Conservation (phyloP, 2,888 invertebrate species). For the Rhynchonema sp. region DNA sequence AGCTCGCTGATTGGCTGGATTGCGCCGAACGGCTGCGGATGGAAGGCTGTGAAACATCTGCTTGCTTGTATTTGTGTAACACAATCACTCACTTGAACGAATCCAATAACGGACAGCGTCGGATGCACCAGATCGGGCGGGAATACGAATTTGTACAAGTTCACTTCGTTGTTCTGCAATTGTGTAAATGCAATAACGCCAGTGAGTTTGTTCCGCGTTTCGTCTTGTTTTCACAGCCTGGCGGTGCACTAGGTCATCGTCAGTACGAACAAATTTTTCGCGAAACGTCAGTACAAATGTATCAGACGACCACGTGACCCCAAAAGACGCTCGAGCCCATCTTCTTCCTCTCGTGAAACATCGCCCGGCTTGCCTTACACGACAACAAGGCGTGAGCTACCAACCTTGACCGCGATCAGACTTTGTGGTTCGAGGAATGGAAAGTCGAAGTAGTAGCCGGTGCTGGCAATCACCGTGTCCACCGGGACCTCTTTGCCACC, state of each 20-base stretch:
- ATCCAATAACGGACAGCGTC: constrained; percentile 27
- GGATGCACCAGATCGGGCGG: constrained; percentile 25
- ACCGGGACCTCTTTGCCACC: constrained; percentile 17
- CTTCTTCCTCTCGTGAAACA: too few species aligned
- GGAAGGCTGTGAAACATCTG: too few species aligned
- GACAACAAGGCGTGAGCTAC: too few species aligned
- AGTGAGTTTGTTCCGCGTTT: too few species aligned
- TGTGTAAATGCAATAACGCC: too few species aligned
- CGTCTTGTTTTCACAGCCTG: too few species aligned
- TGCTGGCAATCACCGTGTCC: constrained; percentile 27
- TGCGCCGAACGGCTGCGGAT: constrained; percentile 33
- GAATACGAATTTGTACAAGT: constrained; percentile 32
- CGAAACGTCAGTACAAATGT: too few species aligned
- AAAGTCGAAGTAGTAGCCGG: constrained; percentile 31
- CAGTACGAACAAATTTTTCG: neutral
- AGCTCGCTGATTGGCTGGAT: constrained; percentile 34
- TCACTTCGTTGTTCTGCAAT: constrained; percentile 22
- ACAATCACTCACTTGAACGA: constrained; percentile 24
- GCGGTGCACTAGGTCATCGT: too few species aligned
- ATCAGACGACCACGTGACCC: too few species aligned
- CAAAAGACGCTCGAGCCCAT: too few species aligned
- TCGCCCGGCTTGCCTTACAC: too few species aligned
- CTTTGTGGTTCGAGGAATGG: constrained; percentile 28
- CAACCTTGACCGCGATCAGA: constrained; percentile 16
- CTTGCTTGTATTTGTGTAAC: too few species aligned